Base-by-base conservation (phyloP, 2,888 invertebrate species). In the Marasmarcha lunaedactyla region DNA sequence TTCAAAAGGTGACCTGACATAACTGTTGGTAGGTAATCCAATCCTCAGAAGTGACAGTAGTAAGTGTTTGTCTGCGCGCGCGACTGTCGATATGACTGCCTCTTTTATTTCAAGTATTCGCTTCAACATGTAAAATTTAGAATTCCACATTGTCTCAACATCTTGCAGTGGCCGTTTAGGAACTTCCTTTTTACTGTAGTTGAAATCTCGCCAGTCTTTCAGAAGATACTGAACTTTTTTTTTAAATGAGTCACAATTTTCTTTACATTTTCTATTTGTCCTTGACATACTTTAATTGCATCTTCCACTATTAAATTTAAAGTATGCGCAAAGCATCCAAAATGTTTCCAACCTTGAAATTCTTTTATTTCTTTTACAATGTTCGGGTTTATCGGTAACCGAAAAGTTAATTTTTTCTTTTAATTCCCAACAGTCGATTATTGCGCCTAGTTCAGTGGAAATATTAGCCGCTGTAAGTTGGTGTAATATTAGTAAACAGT, bases 281-380 rank as follows among this genome's bases (percentile, higher is more conserved):
- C 15, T 10, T 14, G 15, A 15, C n/a, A 9, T 15, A 10, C 14
- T 36, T 15, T 7, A 20, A 38, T 11, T 1, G 20, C 20, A 20
- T 5, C 20, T 20, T 35, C 27, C 0, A 51, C 51, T 4, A 49
- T 39, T 15, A 51, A 25, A 39, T 54, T 52, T 1, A 51, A 30
- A 4, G 37, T 45, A 13, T 55, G 51, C 6, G 46, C 48, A 39
- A 42, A 51, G 13, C 57, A 59, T 0, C 50, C 53, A 44, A 51
- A 57, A 42, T 51, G 49, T 20, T 46, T 50, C 41, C 40, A 46
- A n/a, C 39, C 40, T 13, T 36, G 14, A 1, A 11, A 14, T 10
- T 44, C 40, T 10, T 38, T 36, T 1, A 47, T 13, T 6, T 48
- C 49, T 39, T 47, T 48, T 6, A 42, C 42, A 7, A 56, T 25